Evolutionary conservation across 2,888 invertebrate genomes (phyloP).

Genomic region (Boloria selene): DNA sequence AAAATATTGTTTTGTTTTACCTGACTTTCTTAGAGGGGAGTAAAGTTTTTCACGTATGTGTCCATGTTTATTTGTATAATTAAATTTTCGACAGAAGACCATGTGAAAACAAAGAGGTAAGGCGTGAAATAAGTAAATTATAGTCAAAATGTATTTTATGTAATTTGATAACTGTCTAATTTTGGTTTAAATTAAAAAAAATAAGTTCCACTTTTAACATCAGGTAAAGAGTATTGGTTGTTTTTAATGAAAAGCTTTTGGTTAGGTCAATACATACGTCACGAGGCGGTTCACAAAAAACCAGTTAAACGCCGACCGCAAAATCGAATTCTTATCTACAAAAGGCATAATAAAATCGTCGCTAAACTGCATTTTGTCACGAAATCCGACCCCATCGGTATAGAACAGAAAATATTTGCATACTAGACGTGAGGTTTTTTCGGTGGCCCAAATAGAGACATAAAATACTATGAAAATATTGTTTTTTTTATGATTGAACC

Average conservation of each 20-base stretch:
- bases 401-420: constrained; percentile 38
- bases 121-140: no score
- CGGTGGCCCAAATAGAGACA: constrained; percentile 33
- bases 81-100: no score
- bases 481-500: constrained; percentile 28
- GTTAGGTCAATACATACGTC: constrained; percentile 3
- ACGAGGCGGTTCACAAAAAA: constrained; percentile 7
- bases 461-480: constrained; percentile 25
- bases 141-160: no score
- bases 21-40: neutral
- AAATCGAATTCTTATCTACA: constrained; percentile 50
- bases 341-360: constrained; percentile 55
- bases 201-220: no score
- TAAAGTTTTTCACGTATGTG: neutral
- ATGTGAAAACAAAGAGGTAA: no score
- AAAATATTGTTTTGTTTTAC: constrained; percentile 1
- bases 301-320: constrained; percentile 23
- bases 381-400: constrained; percentile 53
- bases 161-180: no score
- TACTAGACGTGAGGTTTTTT: constrained; percentile 28
- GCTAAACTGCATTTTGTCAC: constrained; percentile 59
- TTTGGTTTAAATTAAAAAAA: neutral
- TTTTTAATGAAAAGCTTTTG: no score
- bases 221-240: no score
- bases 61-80: no score